Percentiles rank a stretch among this genome's conserved stretches.
Conservation (phyloP, 2,888 invertebrate genomes). For the Andrena bicolor region DNA sequence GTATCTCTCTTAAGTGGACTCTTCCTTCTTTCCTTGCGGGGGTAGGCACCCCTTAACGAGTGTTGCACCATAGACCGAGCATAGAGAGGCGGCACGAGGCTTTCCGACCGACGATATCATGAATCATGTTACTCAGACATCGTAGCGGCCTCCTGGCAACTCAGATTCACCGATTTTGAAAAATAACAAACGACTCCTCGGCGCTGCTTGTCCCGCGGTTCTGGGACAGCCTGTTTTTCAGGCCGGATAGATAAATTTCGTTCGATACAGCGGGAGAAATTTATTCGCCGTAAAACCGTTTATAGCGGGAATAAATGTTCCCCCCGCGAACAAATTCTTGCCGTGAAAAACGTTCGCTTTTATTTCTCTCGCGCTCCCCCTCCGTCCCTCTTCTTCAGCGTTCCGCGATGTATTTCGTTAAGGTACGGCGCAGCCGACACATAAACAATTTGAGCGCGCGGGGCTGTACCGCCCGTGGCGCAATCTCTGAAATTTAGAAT, state of each 20-base stretch:
- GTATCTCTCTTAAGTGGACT: conserved; percentile 34
- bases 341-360: conserved; percentile 35
- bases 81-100: neutral
- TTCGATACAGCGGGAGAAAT: conserved; percentile 50
- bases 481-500: conserved; percentile 33
- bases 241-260: conserved; percentile 43
- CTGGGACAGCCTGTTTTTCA: conserved; percentile 13
- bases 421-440: neutral
- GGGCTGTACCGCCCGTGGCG: neutral
- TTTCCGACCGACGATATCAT: neutral
- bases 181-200: too few species aligned
- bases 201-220: too few species aligned
- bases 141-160: too few species aligned
- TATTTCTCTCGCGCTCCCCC: conserved; percentile 23
- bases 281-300: conserved; percentile 52
- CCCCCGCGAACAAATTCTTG: conserved; percentile 48
- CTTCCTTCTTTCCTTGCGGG: conserved; percentile 11
- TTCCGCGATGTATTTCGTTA: conserved; percentile 12
- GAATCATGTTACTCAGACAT: neutral
- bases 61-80: neutral
- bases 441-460: conserved; percentile 35
- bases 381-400: neutral
- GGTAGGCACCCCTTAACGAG: conserved; percentile 1
- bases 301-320: conserved; percentile 47
- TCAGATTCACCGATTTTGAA: too few species aligned